phyloP scores from a whole-genome alignment of 2,888 invertebrate species.

The Thera britannica region DNA sequence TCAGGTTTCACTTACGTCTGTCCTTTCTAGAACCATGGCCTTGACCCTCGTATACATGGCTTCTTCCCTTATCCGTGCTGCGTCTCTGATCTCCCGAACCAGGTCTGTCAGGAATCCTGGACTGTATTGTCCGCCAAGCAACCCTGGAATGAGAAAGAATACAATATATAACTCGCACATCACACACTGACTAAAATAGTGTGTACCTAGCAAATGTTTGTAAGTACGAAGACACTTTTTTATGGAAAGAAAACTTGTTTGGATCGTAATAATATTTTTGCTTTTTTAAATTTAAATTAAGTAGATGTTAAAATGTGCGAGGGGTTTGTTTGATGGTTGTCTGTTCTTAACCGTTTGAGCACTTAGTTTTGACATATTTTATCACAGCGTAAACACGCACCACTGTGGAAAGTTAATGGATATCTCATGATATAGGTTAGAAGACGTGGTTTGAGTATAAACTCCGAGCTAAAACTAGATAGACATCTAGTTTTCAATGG shows the following conservation, averaged over 20 bases:
- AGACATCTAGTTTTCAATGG: conserved; percentile 10
- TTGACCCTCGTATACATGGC: conserved; percentile 87
- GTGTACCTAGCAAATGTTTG: background rate
- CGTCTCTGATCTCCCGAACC: conserved; percentile 90
- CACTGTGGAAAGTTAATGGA: background rate
- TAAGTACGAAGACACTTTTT: no score
- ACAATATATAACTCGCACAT: background rate
- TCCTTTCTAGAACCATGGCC: conserved; percentile 85
- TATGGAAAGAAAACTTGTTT: no score
- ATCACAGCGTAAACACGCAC: background rate
- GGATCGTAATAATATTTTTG: no score
- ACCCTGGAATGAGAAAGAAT: conserved; percentile 52
- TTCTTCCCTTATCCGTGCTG: conserved; percentile 89
- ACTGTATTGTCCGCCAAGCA: conserved; percentile 82
- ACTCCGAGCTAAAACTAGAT: conserved; percentile 9
- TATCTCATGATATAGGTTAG: background rate
- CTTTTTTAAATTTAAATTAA: no score
- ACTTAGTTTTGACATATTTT: no score
- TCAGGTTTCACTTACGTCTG: conserved; percentile 62
- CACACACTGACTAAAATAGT: background rate
- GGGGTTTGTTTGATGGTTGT: no score
- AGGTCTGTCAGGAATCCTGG: conserved; percentile 90
- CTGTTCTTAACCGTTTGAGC: no score
- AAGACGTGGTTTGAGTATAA: conserved; percentile 3
- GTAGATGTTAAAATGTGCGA: no score